Evolutionary conservation across 2,113 vertebrate species (phyloP).

Genomic region (Ellobius talpinus): DNA sequence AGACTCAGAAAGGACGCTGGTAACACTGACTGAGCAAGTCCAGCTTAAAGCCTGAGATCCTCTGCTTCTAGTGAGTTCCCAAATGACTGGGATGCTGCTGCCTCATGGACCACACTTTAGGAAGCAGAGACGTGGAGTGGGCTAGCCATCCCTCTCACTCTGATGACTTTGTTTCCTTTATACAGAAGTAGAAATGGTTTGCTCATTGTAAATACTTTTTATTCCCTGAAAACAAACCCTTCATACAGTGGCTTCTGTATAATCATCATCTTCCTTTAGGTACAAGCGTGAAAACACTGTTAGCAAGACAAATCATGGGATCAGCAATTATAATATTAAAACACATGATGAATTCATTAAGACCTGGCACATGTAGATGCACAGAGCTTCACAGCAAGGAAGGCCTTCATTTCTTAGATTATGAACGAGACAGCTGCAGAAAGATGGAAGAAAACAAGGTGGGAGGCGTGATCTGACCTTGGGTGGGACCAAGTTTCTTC

Average conservation of each 20-base stretch:
- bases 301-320: background rate
- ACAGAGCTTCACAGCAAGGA: background rate
- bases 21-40: background rate
- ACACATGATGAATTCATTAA: background rate
- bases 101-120: background rate
- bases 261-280: background rate
- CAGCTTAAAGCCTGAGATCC: background rate
- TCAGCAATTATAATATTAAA: background rate
- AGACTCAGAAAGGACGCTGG: background rate
- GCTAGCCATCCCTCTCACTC: background rate
- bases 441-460: background rate
- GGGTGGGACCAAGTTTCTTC: background rate
- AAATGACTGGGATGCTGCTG: background rate
- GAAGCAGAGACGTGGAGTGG: background rate
- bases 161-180: background rate
- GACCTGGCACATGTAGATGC: background rate
- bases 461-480: background rate
- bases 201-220: background rate
- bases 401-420: background rate
- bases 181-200: background rate
- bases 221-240: slow-evolving; percentile 7
- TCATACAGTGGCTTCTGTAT: background rate
- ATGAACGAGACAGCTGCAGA: background rate
- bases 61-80: background rate
- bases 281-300: background rate